Percentiles rank a stretch among this genome's conserved stretches.
Evolutionary conservation across 2,888 invertebrate genomes (phyloP).

Genomic region (Drosophila buzzatii): DNA sequence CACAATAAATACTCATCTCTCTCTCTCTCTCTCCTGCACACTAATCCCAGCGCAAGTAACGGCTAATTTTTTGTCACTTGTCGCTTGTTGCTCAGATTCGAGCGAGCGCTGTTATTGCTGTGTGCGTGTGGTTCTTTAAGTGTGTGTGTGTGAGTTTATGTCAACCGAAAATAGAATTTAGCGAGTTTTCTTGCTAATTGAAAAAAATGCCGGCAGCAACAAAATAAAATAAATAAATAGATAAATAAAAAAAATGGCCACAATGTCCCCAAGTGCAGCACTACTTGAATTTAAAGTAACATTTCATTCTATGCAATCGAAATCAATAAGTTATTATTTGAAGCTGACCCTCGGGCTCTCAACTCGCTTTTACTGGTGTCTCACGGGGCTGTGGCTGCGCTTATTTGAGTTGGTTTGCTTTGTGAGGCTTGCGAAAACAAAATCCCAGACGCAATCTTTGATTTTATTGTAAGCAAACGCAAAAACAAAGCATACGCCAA

Average conservation of each 20-base stretch:
- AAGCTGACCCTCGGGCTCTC: slow-evolving; percentile 37
- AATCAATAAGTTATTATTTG: slow-evolving; percentile 75
- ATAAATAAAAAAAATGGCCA: slow-evolving; percentile 9
- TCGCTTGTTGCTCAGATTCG: slow-evolving; percentile 8
- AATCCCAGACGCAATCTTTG: slow-evolving; percentile 77
- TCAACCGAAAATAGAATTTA: slow-evolving; percentile 46
- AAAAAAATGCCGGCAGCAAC: slow-evolving; percentile 32
- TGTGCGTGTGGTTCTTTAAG: background rate
- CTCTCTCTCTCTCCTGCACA: slow-evolving; percentile 5
- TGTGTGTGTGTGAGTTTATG: background rate
- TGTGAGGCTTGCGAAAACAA: slow-evolving; percentile 66
- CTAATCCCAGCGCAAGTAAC: slow-evolving; percentile 46
- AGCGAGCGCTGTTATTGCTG: background rate
- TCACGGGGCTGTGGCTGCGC: slow-evolving; percentile 36
- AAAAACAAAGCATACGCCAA: slow-evolving; percentile 56
- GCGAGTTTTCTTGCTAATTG: slow-evolving; percentile 60
- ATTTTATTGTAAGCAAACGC: slow-evolving; percentile 65
- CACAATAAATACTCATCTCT: slow-evolving; percentile 19
- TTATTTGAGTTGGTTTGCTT: slow-evolving; percentile 63
- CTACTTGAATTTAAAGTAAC: slow-evolving; percentile 59
- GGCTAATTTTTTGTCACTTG: slow-evolving; percentile 26
- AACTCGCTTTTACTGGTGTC: slow-evolving; percentile 20
- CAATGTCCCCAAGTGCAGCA: slow-evolving; percentile 16
- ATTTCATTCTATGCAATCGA: slow-evolving; percentile 48
- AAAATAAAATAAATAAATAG: slow-evolving; percentile 13